Base-by-base conservation (phyloP, 2,888 invertebrate species). In the Dynastes grantii region DNA sequence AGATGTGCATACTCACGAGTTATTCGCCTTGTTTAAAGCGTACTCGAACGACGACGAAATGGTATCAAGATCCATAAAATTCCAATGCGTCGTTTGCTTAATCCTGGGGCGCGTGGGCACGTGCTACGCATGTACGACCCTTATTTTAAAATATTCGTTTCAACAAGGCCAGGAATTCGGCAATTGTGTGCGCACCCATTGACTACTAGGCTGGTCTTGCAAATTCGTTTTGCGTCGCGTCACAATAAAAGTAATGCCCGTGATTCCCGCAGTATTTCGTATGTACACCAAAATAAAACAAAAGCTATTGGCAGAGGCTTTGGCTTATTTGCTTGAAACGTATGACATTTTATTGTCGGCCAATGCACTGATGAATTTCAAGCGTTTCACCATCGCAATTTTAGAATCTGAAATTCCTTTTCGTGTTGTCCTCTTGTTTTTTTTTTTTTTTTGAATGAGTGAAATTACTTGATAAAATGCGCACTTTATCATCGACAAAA, bases 141-240 rank as follows among this genome's bases (percentile, higher is more conserved):
- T 76, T 64, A 76, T 76, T 64, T 64, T 40, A 76, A 76, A 76
- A 76, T 76, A 49, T 37, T 73, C 45, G n/a, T 73, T 73, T 73
- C 65, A 76, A 76, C 65, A 76, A 65, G 76, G 67, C 67, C 76
- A 76, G 65, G 76, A 76, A 76, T 76, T 67, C 76, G 67, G 65
- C 55, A 58, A 76, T 65, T 76, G 65, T 67, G 53, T 76, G 22
- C 65, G 76, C 65, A 22, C 58, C 45, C 73, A 73, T 73, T 73
- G 73, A 73, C 73, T 73, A 73, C 73, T 73, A 58, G 73, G 37
- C 8, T 11, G 22, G 16, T 73, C 58, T 37, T 40, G 58, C 51
- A 37, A 22, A 16, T 37, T 22, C 27, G 71, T 71, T 55, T 5
- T 8, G 68, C 58, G 37, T 73, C 73, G 58, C 73, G 73, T 22